These are phyloP conservation scores for Antheraea mylitta DNA, from an alignment of 1,140 invertebrate species.

Conservation along the genomic window DNA sequence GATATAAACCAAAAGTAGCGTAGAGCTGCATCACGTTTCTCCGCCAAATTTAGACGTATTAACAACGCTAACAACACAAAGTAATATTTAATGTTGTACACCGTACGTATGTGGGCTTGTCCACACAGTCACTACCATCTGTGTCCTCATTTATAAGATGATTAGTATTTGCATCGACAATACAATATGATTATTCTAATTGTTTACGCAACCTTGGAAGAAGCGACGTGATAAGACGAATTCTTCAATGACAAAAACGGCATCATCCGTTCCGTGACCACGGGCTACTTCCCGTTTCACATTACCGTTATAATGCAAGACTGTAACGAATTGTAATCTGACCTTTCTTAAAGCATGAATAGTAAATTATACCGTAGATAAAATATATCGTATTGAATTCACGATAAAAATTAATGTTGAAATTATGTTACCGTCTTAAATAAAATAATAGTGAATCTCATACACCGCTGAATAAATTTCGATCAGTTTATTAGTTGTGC, in stretches of 20 bases:
- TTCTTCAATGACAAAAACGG: slow-evolving; percentile 36
- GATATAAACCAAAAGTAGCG: slow-evolving; percentile 58
- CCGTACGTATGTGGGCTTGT: not conserved
- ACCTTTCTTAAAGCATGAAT: slow-evolving; percentile 1
- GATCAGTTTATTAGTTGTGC: too few species aligned
- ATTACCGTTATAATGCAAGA: slow-evolving; percentile 39
- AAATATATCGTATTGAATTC: not conserved
- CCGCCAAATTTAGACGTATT: not conserved
- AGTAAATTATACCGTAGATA: not conserved
- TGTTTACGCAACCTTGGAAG: slow-evolving; percentile 24
- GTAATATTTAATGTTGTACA: not conserved
- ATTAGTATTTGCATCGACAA: slow-evolving; percentile 4
- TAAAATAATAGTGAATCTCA: too few species aligned
- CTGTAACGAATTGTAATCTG: slow-evolving; percentile 20
- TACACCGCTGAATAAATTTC: too few species aligned
- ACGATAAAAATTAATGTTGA: not conserved
- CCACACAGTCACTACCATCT: slow-evolving; percentile 16
- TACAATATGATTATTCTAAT: slow-evolving; percentile 9
- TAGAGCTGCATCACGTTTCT: slow-evolving; percentile 29
- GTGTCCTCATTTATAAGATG: slow-evolving; percentile 28
- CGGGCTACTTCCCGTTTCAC: slow-evolving; percentile 36
- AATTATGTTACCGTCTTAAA: not conserved
- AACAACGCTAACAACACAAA: not conserved
- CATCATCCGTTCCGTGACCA: slow-evolving; percentile 43
- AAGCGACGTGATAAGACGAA: slow-evolving; percentile 30